Conservation (phyloP, 1,140 invertebrate species). For the Elysia chlorotica region DNA sequence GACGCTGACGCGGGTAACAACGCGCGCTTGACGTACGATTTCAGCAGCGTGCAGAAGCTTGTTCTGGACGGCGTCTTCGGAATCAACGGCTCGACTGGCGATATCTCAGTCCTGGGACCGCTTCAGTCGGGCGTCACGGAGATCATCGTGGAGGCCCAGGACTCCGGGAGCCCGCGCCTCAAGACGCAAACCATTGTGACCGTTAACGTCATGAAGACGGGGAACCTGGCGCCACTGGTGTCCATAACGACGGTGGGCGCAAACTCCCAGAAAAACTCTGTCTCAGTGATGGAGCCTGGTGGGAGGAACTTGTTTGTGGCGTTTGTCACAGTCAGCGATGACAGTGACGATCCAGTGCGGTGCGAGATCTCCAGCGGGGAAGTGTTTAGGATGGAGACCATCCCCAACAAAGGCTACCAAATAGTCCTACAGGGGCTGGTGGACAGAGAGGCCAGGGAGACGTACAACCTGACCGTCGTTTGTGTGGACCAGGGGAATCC, state of each 20-base stretch:
- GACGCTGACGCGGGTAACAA: slow-evolving; percentile 83
- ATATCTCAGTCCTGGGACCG: slow-evolving; percentile 29
- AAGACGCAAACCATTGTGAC: slow-evolving; percentile 93
- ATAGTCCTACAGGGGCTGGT: slow-evolving; percentile 60
- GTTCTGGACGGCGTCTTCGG: slow-evolving; percentile 32
- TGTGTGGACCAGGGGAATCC: slow-evolving; percentile 36
- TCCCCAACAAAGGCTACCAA: slow-evolving; percentile 36
- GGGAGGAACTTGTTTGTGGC: slow-evolving; percentile 39
- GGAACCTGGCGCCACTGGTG: slow-evolving; percentile 69
- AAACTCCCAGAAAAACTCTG: slow-evolving; percentile 65
- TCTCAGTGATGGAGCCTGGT: slow-evolving; percentile 66
- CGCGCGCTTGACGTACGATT: slow-evolving; percentile 77
- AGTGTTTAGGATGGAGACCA: slow-evolving; percentile 27
- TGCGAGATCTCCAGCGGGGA: slow-evolving; percentile 36
- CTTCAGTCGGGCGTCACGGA: slow-evolving; percentile 28
- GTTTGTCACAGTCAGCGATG: slow-evolving; percentile 36
- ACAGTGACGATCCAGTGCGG: slow-evolving; percentile 39
- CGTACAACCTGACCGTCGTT: slow-evolving; percentile 78
- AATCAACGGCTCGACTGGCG: slow-evolving; percentile 40
- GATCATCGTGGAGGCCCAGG: slow-evolving; percentile 90
- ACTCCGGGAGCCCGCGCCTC: slow-evolving; percentile 87
- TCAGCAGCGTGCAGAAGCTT: slow-evolving; percentile 60
- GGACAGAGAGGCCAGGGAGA: slow-evolving; percentile 76
- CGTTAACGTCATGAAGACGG: slow-evolving; percentile 67
- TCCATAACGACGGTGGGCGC: slow-evolving; percentile 46